Percentiles rank a stretch among this genome's conserved stretches.
Conservation (phyloP, 2,797 vertebrate genomes). For the Cyclopterus lumpus region DNA sequence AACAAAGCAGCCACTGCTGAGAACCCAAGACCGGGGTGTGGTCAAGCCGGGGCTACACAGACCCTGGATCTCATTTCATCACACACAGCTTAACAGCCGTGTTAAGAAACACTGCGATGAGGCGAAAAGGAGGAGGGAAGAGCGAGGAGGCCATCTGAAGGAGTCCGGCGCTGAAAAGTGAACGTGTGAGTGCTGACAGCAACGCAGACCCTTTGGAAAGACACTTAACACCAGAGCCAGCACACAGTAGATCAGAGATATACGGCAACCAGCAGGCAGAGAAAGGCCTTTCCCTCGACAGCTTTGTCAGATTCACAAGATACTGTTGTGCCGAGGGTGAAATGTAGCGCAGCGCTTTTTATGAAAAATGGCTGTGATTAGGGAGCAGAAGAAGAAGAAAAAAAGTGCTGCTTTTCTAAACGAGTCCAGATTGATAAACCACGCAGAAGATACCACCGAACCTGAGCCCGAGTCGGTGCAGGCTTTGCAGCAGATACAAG, state of each 20-base stretch:
- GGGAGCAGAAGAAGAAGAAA: not conserved
- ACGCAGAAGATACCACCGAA: slow-evolving; percentile 5
- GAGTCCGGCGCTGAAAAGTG: slow-evolving; percentile 67
- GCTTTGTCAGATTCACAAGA: slow-evolving; percentile 52
- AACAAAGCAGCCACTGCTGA: slow-evolving; percentile 36
- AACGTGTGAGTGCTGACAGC: slow-evolving; percentile 73
- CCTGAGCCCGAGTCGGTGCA: not conserved
- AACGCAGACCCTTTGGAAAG: slow-evolving; percentile 54
- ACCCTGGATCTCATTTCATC: slow-evolving; percentile 41
- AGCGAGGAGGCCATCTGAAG: slow-evolving; percentile 66
- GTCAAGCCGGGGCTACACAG: slow-evolving; percentile 30
- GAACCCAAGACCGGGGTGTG: slow-evolving; percentile 37
- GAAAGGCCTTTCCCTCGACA: slow-evolving; percentile 61
- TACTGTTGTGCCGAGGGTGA: slow-evolving; percentile 40
- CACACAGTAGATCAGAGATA: slow-evolving; percentile 54
- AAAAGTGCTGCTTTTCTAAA: slow-evolving; percentile 13
- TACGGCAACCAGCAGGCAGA: slow-evolving; percentile 57
- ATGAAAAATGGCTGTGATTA: slow-evolving; percentile 42
- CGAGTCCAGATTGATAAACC: not conserved
- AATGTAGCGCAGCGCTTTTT: slow-evolving; percentile 21
- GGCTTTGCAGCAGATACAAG: slow-evolving; percentile 19
- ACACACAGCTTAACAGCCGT: slow-evolving; percentile 49
- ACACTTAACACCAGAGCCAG: slow-evolving; percentile 57
- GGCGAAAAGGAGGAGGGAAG: slow-evolving; percentile 9
- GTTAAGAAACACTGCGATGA: slow-evolving; percentile 54